Conservation (phyloP, 2,797 vertebrate genomes). For the Avahi laniger region DNA sequence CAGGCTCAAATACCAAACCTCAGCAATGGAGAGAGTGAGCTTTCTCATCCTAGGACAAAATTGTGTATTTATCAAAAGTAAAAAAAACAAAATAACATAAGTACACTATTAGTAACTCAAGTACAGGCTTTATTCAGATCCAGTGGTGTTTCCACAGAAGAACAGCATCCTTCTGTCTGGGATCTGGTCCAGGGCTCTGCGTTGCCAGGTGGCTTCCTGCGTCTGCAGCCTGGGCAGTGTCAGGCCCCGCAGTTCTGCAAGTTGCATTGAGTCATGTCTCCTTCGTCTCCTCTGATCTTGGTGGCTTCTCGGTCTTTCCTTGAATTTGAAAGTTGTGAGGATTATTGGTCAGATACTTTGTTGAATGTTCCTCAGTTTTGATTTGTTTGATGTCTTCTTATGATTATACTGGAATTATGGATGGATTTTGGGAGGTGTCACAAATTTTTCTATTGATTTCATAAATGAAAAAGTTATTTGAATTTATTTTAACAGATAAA, state of each 20-base stretch:
- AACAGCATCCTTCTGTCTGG: neutral
- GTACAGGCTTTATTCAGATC: neutral
- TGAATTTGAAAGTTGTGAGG: neutral
- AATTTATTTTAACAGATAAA: neutral
- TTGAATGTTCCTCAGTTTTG: neutral
- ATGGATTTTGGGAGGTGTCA: neutral
- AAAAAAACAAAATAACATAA: neutral
- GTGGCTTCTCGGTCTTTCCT: neutral
- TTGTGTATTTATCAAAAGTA: neutral
- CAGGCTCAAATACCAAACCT: neutral
- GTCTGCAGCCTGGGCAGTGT: accelerated
- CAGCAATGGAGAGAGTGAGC: neutral
- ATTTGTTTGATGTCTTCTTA: neutral
- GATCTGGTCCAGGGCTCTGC: too few relatives aligned
- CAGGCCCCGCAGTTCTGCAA: accelerated
- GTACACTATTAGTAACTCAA: neutral
- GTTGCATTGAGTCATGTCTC: neutral
- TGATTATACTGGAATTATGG: neutral
- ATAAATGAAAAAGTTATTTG: neutral
- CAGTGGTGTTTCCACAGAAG: neutral
- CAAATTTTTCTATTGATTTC: neutral
- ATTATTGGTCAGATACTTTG: neutral
- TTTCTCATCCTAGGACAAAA: neutral
- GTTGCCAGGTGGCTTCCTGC: neutral
- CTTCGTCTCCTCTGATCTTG: accelerated